These are phyloP conservation scores for Rhizomys pruinosus DNA, from an alignment of 2,113 vertebrate genomes.

Conservation along the genomic window DNA sequence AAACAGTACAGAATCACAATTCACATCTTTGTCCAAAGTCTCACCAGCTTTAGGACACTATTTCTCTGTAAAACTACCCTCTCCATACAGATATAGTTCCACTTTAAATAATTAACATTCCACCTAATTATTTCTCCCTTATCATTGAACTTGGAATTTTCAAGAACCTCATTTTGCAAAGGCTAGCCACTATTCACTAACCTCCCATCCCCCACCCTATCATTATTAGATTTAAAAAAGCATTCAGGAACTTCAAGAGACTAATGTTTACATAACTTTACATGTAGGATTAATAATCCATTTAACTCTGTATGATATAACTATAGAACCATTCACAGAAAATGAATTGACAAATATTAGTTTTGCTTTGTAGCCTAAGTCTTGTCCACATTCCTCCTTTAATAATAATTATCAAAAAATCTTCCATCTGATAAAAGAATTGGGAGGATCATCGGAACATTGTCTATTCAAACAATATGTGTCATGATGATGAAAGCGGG, in stretches of 20 bases:
- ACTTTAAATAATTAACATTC: not conserved
- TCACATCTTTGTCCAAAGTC: not conserved
- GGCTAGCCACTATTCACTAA: not conserved
- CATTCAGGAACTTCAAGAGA: not conserved
- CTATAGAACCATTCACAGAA: not conserved
- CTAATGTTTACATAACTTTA: not conserved
- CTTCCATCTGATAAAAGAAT: not conserved
- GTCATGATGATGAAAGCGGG: not conserved
- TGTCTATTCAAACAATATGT: not conserved
- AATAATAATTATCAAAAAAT: not conserved
- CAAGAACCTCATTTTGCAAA: not conserved
- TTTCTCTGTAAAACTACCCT: not conserved
- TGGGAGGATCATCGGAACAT: not conserved
- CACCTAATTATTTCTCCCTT: not conserved
- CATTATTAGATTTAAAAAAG: not conserved
- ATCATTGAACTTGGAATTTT: slow-evolving; percentile 2
- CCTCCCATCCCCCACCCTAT: not conserved
- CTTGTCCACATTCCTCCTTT: not conserved
- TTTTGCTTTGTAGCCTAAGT: not conserved
- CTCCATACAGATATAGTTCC: not conserved
- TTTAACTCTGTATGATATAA: not conserved
- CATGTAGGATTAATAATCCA: not conserved
- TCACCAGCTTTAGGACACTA: not conserved
- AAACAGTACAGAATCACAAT: not conserved
- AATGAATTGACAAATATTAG: not conserved